Evolutionary conservation across 2,113 vertebrate genomes (phyloP), one percentile per base, ranked within the genome.

Genomic region (Rallus limicola): DNA sequence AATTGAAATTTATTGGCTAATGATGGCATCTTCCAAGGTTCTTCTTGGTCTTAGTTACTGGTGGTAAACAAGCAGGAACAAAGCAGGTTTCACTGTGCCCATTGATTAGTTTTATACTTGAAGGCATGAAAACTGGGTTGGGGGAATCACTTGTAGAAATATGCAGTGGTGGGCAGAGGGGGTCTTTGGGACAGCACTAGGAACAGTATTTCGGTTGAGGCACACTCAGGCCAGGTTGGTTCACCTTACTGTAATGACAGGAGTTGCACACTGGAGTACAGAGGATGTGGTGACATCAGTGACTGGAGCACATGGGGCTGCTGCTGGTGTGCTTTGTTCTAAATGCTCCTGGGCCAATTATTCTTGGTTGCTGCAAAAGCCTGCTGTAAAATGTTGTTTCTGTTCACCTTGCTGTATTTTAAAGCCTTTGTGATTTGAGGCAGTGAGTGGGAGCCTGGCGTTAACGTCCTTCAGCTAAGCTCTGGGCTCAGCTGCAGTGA

Each of bases 261-360:
- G 31, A 85, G 6, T 16, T 62, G 15, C 38, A n/a, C 16, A 2
- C 34, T 46, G 0, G 2, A 38, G 26, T 3, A 34, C 31, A 62
- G 82, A 80, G 78, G 58, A 58, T 4, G 8, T 24, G 10, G 33
- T 80, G 36, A 36, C 21, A 26, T 40, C 53, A 68, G 8, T 42
- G 50, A 12, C 29, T n/a, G 60, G 3, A 52, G 62, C 8, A 11
- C 7, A 1, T 0, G 3, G 28, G 38, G 15, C 4, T 88, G 50
- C 69, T 87, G 81, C 33, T 74, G 72, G 10, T 0, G 4, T 46
- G 23, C 65, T 87, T 67, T 71, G 56, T 46, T 74, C 62, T 63
- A 42, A 53, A 76, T 62, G 70, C n/a, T 77, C 9, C 6, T 68
- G 60, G n/a, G 42, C n/a, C 52, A 26, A 44, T 74, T 87, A 53